phyloP scores from a whole-genome alignment of 2,797 vertebrate species.

The Rhabdomys pumilio region DNA sequence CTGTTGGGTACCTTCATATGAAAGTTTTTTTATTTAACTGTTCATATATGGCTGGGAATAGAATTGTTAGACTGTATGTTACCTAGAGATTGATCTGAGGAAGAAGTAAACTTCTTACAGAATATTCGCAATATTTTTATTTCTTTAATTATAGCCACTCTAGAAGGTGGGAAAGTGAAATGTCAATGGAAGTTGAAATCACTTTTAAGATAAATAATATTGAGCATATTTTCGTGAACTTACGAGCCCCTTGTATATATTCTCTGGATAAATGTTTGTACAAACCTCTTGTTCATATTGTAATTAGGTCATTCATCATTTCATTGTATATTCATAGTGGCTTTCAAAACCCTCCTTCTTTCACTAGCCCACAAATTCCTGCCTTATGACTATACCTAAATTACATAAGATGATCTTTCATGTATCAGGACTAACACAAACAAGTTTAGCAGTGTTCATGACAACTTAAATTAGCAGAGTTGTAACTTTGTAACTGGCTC shows the following conservation, averaged over 20 bases:
- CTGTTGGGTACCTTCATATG: background rate
- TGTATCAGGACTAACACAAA: background rate
- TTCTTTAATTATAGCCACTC: background rate
- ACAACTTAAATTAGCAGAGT: background rate
- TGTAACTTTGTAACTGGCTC: background rate
- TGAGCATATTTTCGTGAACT: background rate
- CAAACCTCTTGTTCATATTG: background rate
- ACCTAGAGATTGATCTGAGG: background rate
- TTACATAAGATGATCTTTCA: background rate
- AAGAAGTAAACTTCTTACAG: background rate
- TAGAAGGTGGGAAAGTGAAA: background rate
- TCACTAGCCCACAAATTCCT: background rate
- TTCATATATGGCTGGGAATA: background rate
- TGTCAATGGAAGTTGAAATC: background rate
- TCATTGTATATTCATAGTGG: background rate
- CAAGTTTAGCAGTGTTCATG: background rate
- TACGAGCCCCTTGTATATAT: background rate
- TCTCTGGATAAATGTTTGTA: background rate
- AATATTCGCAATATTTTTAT: background rate
- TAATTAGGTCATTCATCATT: slow-evolving; percentile 12
- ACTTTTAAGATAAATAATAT: background rate
- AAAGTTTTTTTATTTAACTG: background rate
- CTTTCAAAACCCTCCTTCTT: background rate
- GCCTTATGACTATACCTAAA: background rate
- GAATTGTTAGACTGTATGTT: background rate